Percentiles rank a stretch among this genome's conserved stretches.
phyloP scores from a whole-genome alignment of 2,113 vertebrate species.

The Carollia perspicillata region DNA sequence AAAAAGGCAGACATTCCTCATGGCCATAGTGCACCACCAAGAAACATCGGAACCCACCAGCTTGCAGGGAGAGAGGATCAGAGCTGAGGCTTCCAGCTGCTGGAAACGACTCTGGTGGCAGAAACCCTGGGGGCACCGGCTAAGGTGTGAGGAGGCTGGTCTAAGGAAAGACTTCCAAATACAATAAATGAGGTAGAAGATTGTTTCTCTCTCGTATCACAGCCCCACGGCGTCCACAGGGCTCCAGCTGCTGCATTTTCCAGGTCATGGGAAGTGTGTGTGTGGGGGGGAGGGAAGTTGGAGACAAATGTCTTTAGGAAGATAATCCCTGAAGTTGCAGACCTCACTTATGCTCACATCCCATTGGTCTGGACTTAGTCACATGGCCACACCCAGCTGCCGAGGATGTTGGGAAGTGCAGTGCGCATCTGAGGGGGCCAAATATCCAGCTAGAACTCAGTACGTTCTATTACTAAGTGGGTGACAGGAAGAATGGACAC shows the following conservation, averaged over 20 bases:
- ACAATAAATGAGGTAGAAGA: no score
- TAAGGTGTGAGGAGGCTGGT: neutral
- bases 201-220: neutral
- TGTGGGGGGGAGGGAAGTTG: no score
- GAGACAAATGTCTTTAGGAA: neutral
- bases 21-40: accelerated
- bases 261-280: neutral
- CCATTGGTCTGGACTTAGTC: neutral
- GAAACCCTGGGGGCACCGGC: neutral
- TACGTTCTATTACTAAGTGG: neutral
- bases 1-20: neutral
- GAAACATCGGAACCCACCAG: no score
- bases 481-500: neutral
- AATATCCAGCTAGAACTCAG: neutral
- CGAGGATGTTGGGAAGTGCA: neutral
- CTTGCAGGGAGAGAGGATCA: neutral
- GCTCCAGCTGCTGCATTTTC: neutral
- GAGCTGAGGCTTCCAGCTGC: neutral
- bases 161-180: neutral
- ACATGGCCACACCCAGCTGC: neutral
- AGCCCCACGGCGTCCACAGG: neutral
- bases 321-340: neutral
- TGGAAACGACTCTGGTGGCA: neutral
- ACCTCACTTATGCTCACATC: neutral
- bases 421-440: neutral